Conservation (phyloP, 1,140 invertebrate species). For the Drosophila saltans region DNA sequence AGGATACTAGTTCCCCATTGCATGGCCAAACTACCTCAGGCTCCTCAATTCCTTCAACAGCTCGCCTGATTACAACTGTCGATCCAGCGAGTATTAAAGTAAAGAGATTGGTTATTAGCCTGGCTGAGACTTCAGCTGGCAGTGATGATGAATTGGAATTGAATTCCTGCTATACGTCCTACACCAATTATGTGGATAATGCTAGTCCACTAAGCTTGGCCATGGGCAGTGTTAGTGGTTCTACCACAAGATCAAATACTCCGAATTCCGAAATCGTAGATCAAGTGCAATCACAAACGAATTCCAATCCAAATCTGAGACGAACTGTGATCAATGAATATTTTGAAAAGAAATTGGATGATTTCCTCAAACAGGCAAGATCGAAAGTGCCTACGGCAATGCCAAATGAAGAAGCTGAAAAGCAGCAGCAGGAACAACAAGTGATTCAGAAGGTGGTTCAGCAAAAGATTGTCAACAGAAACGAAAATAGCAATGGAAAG, state of each 20-base stretch:
- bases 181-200: slow-evolving; percentile 53
- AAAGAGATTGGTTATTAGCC: slow-evolving; percentile 57
- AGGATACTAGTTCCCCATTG: slow-evolving; percentile 44
- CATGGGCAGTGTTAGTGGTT: slow-evolving; percentile 63
- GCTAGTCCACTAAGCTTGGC: slow-evolving; percentile 67
- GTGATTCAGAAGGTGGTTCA: neutral
- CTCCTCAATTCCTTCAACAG: slow-evolving; percentile 23
- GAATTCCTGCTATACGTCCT: slow-evolving; percentile 25
- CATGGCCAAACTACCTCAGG: neutral
- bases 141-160: slow-evolving; percentile 70
- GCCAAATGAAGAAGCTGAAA: neutral
- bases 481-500: neutral
- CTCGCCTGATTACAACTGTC: slow-evolving; percentile 63
- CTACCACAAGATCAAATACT: slow-evolving; percentile 71
- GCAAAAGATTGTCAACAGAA: neutral
- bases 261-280: slow-evolving; percentile 62
- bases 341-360: slow-evolving; percentile 75
- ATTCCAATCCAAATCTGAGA: slow-evolving; percentile 41
- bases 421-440: slow-evolving; percentile 10
- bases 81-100: slow-evolving; percentile 66
- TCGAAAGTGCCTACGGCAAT: slow-evolving; percentile 38
- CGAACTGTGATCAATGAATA: slow-evolving; percentile 65
- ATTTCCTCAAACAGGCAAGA: slow-evolving; percentile 70
- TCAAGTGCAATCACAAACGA: slow-evolving; percentile 2
- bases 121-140: slow-evolving; percentile 59